Evolutionary conservation across 2,113 vertebrate species (phyloP), one percentile per base, ranked within the genome.

Genomic region (Carettochelys insculpta): DNA sequence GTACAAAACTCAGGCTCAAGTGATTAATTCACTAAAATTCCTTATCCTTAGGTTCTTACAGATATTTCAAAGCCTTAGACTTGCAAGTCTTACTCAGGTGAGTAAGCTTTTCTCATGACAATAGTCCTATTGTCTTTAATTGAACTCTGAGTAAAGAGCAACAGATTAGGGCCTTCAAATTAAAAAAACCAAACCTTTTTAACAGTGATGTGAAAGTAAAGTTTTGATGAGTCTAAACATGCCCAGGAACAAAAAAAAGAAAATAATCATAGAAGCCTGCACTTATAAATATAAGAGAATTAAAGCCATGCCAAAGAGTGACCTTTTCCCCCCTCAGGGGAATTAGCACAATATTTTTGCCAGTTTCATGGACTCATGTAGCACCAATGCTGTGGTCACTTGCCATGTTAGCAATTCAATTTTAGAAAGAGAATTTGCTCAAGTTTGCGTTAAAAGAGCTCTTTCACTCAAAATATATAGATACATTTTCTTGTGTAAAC

Each of bases 151-250:
- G 0, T n/a, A 8, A 24, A 84, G 83, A 27, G 48, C 6, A 78
- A 27, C 1, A 2, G 29, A 54, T 51, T 47, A 85, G 31, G 11
- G 61, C 10, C 43, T 80, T 0, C 38, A 85, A 79, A 56, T 73
- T 87, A 82, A 91, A 95, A 90, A n/a, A 13, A 51, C 71, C 80
- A 25, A 27, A 80, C 90, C 85, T 47, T 77, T 92, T 90, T 5
- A 3, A 76, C 34, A 91, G 80, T 47, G 90, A 80, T 31, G 73
- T 45, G 31, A 43, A n/a, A 53, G 22, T 6, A 56, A 24, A 4
- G 41, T 22, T 65, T 47, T 53, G 34, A 38, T 2, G 52, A 24
- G 3, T 86, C 92, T 90, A 8, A 82, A 51, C 51, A 92, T 51
- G 22, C 77, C 41, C 53, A 90, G 90, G 90, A 92, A 14, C 38